phyloP scores from a whole-genome alignment of 1,140 invertebrate species.

The Muscidifurax raptorellus region DNA sequence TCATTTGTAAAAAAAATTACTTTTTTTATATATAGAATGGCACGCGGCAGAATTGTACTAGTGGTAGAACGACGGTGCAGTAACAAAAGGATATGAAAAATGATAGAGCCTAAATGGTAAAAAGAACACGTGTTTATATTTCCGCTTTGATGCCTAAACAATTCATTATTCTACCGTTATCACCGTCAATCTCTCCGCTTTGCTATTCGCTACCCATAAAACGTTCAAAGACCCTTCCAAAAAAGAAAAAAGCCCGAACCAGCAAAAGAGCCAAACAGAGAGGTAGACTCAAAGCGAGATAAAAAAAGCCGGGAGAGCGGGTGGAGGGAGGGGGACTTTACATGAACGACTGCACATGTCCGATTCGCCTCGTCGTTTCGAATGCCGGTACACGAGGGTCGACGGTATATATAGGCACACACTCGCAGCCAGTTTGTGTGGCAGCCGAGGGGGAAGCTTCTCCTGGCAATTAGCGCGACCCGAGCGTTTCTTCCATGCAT shows the following conservation, averaged over 20 bases:
- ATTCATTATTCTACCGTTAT: not conserved
- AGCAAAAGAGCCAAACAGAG: slow-evolving; percentile 3
- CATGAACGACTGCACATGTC: not conserved
- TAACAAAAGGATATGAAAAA: not conserved
- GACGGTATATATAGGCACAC: not conserved
- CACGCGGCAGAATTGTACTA: not conserved
- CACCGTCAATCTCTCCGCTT: not conserved
- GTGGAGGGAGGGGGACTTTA: not conserved
- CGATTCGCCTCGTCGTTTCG: not conserved
- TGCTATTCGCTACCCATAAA: not conserved
- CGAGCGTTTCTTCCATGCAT: not conserved
- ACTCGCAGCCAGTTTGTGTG: not conserved
- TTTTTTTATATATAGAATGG: no score
- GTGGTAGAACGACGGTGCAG: not conserved
- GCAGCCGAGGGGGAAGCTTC: slow-evolving; percentile 6
- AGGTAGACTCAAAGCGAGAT: not conserved
- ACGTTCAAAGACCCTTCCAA: not conserved
- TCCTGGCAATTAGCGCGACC: slow-evolving; percentile 14
- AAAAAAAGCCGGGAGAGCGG: not conserved
- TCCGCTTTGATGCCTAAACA: not conserved
- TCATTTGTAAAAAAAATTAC: no score
- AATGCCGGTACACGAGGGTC: not conserved
- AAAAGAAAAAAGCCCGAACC: not conserved
- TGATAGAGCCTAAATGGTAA: not conserved
- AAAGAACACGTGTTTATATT: not conserved